Base-by-base conservation (phyloP, 2,797 vertebrate genomes). In the Eulemur albifrons region DNA sequence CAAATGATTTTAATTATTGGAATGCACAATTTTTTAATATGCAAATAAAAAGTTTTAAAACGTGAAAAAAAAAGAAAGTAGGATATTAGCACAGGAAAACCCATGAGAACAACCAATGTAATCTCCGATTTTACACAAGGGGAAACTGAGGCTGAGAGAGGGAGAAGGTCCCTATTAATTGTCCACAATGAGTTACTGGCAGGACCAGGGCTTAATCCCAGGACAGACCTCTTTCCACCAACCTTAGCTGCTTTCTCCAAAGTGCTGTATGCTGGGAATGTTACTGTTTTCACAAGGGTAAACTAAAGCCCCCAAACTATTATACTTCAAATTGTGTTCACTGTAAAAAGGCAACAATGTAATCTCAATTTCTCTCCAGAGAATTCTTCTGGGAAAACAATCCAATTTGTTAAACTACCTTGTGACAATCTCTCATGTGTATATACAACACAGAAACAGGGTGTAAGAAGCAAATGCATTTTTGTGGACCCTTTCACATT, bases 1-100 rank as follows among this genome's bases (percentile, higher is more conserved):
- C 98, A 98, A 98, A 99, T 98, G 97, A 98, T 99, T 99, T 99
- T 99, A 99, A 99, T 99, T 99, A 99, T 99, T 99, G 99, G 99
- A 99, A 99, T 99, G 99, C 99, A 99, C 99, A 99, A 98, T 99
- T 99, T 99, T 99, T 99, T 99, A 45, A 45, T 45, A 45, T 45
- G 10, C 43, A 45, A 45, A 45, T 45, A 45, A 45, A 45, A 45
- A 45, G 10, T 45, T 45, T 45, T 45, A 45, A 45, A 45, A 45
- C 43, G 10, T 45, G 43, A 45, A 45, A 10, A 45, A 45, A 45
- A 45, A 45, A 84, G 23, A 77, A 63, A 27, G 32, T 73, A 92
- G 69, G 40, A 17, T 69, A 69, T n/a, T n/a, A 67, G 17, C 57
- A 57, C 25, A 73, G 20, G 67, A 75, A 92, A 52, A 69, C 23